These are phyloP conservation scores for Tubulanus polymorphus DNA, from an alignment of 2,888 invertebrate species.

Conservation along the genomic window DNA sequence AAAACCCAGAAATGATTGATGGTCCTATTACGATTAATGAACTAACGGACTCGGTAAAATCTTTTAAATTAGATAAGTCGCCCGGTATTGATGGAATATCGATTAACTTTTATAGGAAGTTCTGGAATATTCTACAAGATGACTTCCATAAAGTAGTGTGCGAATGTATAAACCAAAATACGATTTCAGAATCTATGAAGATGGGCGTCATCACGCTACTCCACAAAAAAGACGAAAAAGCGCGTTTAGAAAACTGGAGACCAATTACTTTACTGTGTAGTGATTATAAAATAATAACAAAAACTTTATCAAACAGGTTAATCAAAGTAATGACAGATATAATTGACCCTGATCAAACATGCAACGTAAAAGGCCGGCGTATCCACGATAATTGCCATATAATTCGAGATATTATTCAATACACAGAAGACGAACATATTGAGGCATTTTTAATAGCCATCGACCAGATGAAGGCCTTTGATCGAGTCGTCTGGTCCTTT, in stretches of 20 bases:
- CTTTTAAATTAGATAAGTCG: constrained; percentile 17
- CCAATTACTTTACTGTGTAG: constrained; percentile 25
- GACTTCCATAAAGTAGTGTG: constrained; percentile 9
- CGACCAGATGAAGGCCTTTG: constrained; percentile 29
- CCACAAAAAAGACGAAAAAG: constrained; percentile 20
- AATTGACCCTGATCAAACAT: constrained; percentile 21
- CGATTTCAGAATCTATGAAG: no score
- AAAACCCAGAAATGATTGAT: no score
- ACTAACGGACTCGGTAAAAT: constrained; percentile 6
- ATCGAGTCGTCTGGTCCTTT: constrained; percentile 22
- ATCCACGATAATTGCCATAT: constrained; percentile 13
- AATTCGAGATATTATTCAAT: constrained; percentile 19
- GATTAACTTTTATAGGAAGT: constrained; percentile 19
- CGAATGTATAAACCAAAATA: no score
- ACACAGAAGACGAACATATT: constrained; percentile 20
- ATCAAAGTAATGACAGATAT: constrained; percentile 15
- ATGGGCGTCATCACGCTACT: no score
- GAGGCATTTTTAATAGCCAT: constrained; percentile 19
- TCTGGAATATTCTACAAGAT: constrained; percentile 14
- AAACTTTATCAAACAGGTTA: constrained; percentile 19
- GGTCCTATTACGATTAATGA: constrained; percentile 9
- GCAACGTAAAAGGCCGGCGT: background rate
- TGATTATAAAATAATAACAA: constrained; percentile 24
- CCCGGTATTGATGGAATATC: constrained; percentile 24
- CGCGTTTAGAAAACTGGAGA: constrained; percentile 21